phyloP scores from a whole-genome alignment of 2,797 vertebrate genomes.

The Falco biarmicus region DNA sequence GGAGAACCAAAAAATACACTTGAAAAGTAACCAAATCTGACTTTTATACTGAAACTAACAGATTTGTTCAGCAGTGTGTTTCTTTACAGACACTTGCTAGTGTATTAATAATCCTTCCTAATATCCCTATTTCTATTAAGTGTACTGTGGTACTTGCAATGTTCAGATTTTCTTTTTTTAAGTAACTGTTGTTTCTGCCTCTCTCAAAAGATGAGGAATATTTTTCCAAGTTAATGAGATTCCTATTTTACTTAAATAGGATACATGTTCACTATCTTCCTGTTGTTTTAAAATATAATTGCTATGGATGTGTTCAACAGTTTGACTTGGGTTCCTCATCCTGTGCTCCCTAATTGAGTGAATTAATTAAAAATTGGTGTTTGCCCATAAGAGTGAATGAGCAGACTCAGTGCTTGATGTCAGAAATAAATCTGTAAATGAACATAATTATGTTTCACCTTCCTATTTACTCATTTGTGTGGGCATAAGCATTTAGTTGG shows the following conservation, averaged over 20 bases:
- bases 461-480: slow-evolving; percentile 52
- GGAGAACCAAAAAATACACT: background rate
- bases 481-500: slow-evolving; percentile 22
- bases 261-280: slow-evolving; percentile 29
- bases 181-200: background rate
- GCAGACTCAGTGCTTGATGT: slow-evolving; percentile 29
- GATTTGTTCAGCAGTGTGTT: background rate
- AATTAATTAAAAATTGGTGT: slow-evolving; percentile 56
- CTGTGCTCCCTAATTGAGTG: background rate
- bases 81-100: background rate
- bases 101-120: background rate
- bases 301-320: background rate
- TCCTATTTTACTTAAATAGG: slow-evolving; percentile 43
- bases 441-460: slow-evolving; percentile 61
- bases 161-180: background rate
- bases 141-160: background rate
- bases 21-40: background rate
- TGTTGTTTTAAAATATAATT: slow-evolving; percentile 48
- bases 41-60: background rate
- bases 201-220: background rate
- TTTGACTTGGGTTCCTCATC: slow-evolving; percentile 21
- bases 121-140: background rate
- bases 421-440: slow-evolving; percentile 50
- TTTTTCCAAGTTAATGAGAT: slow-evolving; percentile 50
- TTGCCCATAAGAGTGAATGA: slow-evolving; percentile 44